phyloP scores from a whole-genome alignment of 2,113 vertebrate species.

The Pseudorhombus dupliciocellatus region DNA sequence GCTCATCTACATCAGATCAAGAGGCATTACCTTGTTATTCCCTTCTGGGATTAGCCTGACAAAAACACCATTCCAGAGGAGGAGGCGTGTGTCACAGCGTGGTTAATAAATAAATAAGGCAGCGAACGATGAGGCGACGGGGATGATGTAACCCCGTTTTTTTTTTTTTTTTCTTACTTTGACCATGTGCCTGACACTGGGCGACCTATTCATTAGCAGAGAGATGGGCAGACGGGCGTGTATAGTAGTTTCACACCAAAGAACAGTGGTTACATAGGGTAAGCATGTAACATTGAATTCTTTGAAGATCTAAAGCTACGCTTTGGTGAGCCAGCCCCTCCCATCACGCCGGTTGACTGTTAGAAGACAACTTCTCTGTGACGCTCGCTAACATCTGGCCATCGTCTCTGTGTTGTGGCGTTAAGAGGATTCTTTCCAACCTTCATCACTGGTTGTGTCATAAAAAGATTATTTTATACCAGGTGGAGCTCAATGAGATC shows the following conservation, averaged over 20 bases:
- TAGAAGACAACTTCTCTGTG: too few species aligned
- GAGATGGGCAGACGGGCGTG: neutral
- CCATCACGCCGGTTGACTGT: too few species aligned
- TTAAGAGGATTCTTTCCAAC: too few species aligned
- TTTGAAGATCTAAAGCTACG: too few species aligned
- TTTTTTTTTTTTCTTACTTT: too few species aligned
- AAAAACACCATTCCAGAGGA: constrained; percentile 36
- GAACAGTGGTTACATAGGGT: neutral
- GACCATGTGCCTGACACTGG: neutral
- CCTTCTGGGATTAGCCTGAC: constrained; percentile 43
- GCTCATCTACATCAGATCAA: constrained; percentile 51
- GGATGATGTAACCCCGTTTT: constrained; percentile 47
- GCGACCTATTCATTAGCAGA: neutral
- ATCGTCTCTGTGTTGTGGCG: too few species aligned
- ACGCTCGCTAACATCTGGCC: too few species aligned
- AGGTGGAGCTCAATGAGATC: too few species aligned
- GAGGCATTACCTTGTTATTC: constrained; percentile 56
- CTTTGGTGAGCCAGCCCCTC: too few species aligned
- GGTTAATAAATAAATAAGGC: constrained; percentile 40
- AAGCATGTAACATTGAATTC: neutral
- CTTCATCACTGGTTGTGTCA: neutral
- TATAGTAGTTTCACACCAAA: neutral
- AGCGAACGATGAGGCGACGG: constrained; percentile 4
- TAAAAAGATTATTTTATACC: neutral
- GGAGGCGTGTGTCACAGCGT: constrained; percentile 17